Evolutionary conservation across 2,113 vertebrate species (phyloP), one percentile per base, ranked within the genome.

Genomic region (Leuciscus idus): DNA sequence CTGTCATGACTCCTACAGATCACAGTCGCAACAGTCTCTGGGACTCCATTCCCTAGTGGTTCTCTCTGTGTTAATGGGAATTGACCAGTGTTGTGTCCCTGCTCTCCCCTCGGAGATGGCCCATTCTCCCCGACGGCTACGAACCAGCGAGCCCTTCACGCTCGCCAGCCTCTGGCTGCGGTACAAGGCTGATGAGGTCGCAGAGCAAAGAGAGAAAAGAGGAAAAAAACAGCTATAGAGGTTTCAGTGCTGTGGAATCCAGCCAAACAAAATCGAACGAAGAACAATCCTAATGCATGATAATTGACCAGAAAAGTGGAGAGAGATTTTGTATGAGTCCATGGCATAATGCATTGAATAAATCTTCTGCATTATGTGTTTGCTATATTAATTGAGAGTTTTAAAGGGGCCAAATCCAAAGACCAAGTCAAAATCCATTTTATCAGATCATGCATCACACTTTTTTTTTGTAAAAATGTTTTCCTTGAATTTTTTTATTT

Each of bases 61-160:
- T 89, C 83, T 89, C 78, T 85, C 72, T 89, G 79, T 84, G 83
- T 89, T 89, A 89, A 89, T 89, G 84, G 86, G 86, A 87, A 89
- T 84, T 89, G 88, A 89, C 88, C 88, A 87, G 79, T 64, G 77
- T 70, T 68, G 86, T 89, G 88, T 89, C 84, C 74, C 80, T 52
- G 57, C 72, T 76, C 59, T 76, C 70, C 43, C 59, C 59, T 55
- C 57, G n/a, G 80, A 74, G 84, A 77, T 33, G 84, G 81, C 50
- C 83, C 84, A 75, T 84, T 85, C 84, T 87, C 80, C 72, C 84
- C 62, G 15, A 84, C 12, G 57, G 84, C 75, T 81, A 82, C 28
- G 80, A 39, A 59, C 84, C 64, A 70, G 79, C 28, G 23, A 81
- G 39, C 57, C 79, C 84, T 76, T 85, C 81, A 83, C 39, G 4